A percentile compares a stretch with the other conserved stretches of the same genome.
These are phyloP conservation scores for Drosophila eugracilis DNA, from an alignment of 1,140 invertebrate species.

Conservation along the genomic window DNA sequence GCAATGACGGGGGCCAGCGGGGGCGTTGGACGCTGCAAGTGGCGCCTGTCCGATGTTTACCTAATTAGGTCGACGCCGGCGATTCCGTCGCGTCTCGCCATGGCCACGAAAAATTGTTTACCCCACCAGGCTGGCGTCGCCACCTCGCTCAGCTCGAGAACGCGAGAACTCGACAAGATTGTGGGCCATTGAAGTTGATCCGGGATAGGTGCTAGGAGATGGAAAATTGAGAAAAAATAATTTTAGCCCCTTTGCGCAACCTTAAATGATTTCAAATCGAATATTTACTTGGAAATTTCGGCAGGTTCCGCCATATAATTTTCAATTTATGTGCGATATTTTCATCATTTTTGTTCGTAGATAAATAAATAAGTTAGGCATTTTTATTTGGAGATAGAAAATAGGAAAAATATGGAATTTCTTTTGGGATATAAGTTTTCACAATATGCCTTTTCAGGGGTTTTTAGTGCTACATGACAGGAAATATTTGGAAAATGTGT, in stretches of 20 bases:
- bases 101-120: slow-evolving; percentile 56
- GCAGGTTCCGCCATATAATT: background rate
- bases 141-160: slow-evolving; percentile 9
- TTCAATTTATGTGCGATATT: background rate
- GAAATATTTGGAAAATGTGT: background rate
- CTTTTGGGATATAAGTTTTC: too few relatives aligned
- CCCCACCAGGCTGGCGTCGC: slow-evolving; percentile 37
- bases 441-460: background rate
- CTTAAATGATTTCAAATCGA: slow-evolving; percentile 3
- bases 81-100: slow-evolving; percentile 53
- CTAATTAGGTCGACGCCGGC: slow-evolving; percentile 68
- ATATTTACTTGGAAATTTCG: background rate
- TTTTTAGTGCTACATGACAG: background rate
- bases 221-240: slow-evolving; percentile 17
- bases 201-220: slow-evolving; percentile 33
- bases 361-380: background rate
- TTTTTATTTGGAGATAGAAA: background rate
- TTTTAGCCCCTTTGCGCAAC: slow-evolving; percentile 4
- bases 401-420: background rate
- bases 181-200: slow-evolving; percentile 23
- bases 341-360: background rate
- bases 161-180: slow-evolving; percentile 23
- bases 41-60: slow-evolving; percentile 68
- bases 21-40: slow-evolving; percentile 54
- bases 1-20: background rate